Conservation (phyloP, 2,888 invertebrate species). For the Altica lythri region DNA sequence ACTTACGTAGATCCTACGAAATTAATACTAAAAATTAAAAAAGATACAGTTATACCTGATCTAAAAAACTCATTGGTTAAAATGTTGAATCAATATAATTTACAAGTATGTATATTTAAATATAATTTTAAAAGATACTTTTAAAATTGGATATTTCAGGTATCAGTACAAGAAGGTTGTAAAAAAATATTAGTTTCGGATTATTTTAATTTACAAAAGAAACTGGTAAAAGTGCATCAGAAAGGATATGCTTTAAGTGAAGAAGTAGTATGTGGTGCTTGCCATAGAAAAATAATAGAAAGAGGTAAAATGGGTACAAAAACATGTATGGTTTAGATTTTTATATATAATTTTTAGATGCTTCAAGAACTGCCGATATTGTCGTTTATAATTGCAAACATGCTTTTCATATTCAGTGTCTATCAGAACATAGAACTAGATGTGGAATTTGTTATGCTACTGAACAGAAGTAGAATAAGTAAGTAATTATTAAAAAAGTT, state of each 20-base stretch:
- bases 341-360: conserved; percentile 61
- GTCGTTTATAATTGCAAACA: conserved; percentile 88
- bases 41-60: conserved; percentile 85
- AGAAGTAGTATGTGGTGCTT: conserved; percentile 78
- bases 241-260: conserved; percentile 77
- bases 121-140: neutral
- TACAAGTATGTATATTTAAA: conserved; percentile 65
- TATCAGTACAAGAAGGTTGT: conserved; percentile 88
- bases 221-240: conserved; percentile 76
- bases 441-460: conserved; percentile 55
- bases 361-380: conserved; percentile 70
- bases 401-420: conserved; percentile 84
- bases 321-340: conserved; percentile 31
- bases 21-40: conserved; percentile 78
- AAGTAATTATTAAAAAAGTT: neutral
- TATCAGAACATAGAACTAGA: conserved; percentile 60
- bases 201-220: conserved; percentile 85
- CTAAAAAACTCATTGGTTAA: conserved; percentile 89
- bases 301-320: conserved; percentile 59
- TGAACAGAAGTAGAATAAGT: conserved; percentile 40
- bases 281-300: conserved; percentile 75
- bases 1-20: conserved; percentile 90
- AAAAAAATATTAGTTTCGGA: conserved; percentile 88
- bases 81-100: conserved; percentile 93
- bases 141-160: conserved; percentile 56